Evolutionary conservation across 1,140 invertebrate species (phyloP).

Genomic region (Pseudobourletiella spinata): DNA sequence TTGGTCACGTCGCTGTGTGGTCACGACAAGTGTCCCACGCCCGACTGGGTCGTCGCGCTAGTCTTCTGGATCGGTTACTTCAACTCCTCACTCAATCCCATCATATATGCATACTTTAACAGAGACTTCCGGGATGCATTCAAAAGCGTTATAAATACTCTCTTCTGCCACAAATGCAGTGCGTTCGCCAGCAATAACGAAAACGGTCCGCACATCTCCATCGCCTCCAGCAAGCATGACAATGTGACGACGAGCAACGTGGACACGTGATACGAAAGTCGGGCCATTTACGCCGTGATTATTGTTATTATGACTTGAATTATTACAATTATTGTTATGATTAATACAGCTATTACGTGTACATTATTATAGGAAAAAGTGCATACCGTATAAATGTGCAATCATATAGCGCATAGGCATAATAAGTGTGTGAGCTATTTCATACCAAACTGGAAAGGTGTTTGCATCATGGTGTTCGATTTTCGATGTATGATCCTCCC

Average conservation of each 20-base stretch:
- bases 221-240: conserved; percentile 12
- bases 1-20: conserved; percentile 69
- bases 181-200: conserved; percentile 13
- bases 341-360: too few relatives aligned
- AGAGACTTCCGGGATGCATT: conserved; percentile 95
- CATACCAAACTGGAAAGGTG: too few relatives aligned
- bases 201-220: conserved; percentile 14
- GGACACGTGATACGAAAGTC: conserved; percentile 1
- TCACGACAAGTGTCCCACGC: conserved; percentile 56
- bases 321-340: too few relatives aligned
- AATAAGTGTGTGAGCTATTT: too few relatives aligned
- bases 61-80: conserved; percentile 97
- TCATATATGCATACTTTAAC: conserved; percentile 99
- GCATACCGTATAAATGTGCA: too few relatives aligned
- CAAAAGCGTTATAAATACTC: conserved; percentile 79
- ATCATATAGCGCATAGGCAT: too few relatives aligned
- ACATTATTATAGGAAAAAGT: too few relatives aligned
- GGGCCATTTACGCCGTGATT: too few relatives aligned
- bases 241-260: conserved; percentile 23
- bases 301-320: too few relatives aligned
- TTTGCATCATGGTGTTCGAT: too few relatives aligned
- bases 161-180: conserved; percentile 47
- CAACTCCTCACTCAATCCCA: conserved; percentile 90
- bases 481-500: too few relatives aligned
- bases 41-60: conserved; percentile 55